Base-by-base conservation (phyloP, 2,113 vertebrate genomes). In the Danionella cerebrum region DNA sequence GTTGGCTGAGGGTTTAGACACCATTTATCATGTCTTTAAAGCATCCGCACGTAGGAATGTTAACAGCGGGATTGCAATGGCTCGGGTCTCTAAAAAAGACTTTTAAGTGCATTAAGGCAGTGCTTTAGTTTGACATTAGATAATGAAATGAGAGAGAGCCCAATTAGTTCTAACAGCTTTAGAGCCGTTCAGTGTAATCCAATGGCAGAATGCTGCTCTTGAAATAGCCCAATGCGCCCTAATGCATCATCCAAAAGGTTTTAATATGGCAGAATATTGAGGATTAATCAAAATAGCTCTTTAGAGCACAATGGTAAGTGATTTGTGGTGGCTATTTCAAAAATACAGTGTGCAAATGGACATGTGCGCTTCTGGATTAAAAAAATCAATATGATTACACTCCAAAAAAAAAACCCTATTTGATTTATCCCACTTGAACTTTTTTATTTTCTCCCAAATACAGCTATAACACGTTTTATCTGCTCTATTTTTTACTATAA, bases 1-100 rank as follows among this genome's bases (percentile, higher is more conserved):
- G 74, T 75, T 76, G 70, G 67, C 69, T 58, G 55, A 57, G 53
- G 59, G 53, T 62, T 67, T 71, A 45, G 36, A 62, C 63, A 57
- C 62, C 69, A 82, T 82, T 78, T 72, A 82, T 82, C 76, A 78
- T 63, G 45, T 74, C 44, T 75, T 78, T 73, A 73, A 76, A 72
- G 45, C 71, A 68, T 64, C 48, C 70, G 67, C 74, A 52, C 47
- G 54, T 50, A 69, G 74, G 71, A 78, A 76, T 74, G 76, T 78
- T 76, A 75, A 78, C 70, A 74, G 76, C 62, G 44, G 18, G 7
- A 14, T 45, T 63, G 58, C 54, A 16, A 24, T 55, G 62, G 50
- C 38, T 72, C 44, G 65, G 73, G 65, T 65, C 53, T 69, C 70
- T 65, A 67, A 72, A 52, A 66, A 66, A 63, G 54, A 66, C 42